These are phyloP conservation scores for Lissocephala sabroskyi DNA, from an alignment of 2,888 invertebrate species.

Conservation along the genomic window DNA sequence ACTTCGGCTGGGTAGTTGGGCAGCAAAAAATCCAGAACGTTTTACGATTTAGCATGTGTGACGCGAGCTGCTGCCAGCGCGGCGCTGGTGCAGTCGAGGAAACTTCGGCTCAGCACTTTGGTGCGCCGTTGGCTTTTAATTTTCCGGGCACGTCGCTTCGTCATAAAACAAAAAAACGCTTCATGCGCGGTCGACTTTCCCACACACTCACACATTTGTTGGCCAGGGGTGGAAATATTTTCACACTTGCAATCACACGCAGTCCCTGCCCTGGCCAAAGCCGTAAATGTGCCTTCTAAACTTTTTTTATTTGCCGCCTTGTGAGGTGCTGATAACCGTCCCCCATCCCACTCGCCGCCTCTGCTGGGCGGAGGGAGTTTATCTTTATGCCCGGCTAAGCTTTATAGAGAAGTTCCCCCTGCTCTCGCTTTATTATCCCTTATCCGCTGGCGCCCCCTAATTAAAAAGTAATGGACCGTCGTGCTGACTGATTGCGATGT, in stretches of 20 bases:
- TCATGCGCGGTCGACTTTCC: slow-evolving; percentile 19
- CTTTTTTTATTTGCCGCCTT: slow-evolving; percentile 59
- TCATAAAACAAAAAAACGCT: slow-evolving; percentile 65
- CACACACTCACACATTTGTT: slow-evolving; percentile 27
- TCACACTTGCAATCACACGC: slow-evolving; percentile 61
- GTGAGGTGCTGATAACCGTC: slow-evolving; percentile 35
- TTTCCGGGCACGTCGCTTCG: slow-evolving; percentile 59
- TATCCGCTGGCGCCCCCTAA: too few species aligned
- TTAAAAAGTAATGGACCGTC: slow-evolving; percentile 46
- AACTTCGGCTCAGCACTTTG: slow-evolving; percentile 63
- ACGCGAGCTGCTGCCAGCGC: too few species aligned
- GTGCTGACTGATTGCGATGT: slow-evolving; percentile 42
- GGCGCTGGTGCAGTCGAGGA: too few species aligned
- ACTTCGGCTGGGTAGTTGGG: too few species aligned
- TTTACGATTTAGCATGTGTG: slow-evolving; percentile 60
- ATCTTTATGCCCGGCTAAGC: slow-evolving; percentile 6
- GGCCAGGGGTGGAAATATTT: too few species aligned
- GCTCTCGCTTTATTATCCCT: too few species aligned
- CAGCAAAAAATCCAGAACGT: slow-evolving; percentile 36
- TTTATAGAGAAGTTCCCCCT: too few species aligned
- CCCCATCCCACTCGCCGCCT: not conserved
- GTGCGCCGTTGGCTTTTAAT: slow-evolving; percentile 61
- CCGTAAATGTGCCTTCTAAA: slow-evolving; percentile 49
- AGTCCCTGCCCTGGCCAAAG: slow-evolving; percentile 24
- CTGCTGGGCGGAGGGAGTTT: too few species aligned